Percentiles rank a stretch among this genome's conserved stretches.
Conservation (phyloP, 2,888 invertebrate species). For the Lochmaea capreae region DNA sequence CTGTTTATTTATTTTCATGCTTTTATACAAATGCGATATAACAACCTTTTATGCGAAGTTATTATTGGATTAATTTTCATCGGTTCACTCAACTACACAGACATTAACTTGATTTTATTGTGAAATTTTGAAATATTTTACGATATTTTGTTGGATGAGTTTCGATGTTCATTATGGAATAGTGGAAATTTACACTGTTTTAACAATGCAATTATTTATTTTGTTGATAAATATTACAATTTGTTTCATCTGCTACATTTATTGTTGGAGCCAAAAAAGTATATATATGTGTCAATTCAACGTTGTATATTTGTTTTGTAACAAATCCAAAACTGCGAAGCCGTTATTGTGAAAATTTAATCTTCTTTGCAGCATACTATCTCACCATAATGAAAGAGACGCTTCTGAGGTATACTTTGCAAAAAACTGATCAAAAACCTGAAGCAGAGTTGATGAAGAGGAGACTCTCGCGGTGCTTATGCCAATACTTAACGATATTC, state of each 20-base stretch:
- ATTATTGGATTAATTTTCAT: not conserved
- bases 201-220: not conserved
- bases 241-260: not conserved
- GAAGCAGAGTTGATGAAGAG: no score
- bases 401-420: no score
- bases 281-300: no score
- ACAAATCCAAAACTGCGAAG: no score
- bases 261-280: no score
- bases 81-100: not conserved
- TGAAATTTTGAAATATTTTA: not conserved
- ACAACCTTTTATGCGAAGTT: not conserved
- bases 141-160: not conserved
- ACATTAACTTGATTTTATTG: not conserved
- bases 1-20: not conserved
- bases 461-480: no score
- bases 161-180: not conserved
- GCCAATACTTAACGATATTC: no score
- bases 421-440: no score
- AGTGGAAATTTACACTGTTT: not conserved
- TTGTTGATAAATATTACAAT: not conserved
- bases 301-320: no score
- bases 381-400: no score
- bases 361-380: no score
- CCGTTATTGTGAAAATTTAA: no score
- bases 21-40: not conserved